phyloP scores from a whole-genome alignment of 2,888 invertebrate species.

The Netelia inedita region DNA sequence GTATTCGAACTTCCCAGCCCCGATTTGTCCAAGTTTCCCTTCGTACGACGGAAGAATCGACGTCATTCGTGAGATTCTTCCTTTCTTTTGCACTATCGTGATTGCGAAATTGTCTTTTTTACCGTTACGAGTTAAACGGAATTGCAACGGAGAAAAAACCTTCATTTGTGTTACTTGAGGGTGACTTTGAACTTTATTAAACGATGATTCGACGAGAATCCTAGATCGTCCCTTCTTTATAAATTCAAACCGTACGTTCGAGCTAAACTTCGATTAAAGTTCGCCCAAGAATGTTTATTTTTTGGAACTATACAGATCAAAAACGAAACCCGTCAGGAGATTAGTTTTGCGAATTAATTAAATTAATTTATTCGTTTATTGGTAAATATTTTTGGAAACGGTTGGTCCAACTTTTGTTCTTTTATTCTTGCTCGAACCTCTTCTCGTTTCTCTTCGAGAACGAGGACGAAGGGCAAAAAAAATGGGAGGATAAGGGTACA shows the following conservation, averaged over 20 bases:
- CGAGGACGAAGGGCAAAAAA: constrained; percentile 1
- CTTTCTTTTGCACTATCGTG: neutral
- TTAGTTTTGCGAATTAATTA: neutral
- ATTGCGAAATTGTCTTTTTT: neutral
- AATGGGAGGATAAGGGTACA: neutral
- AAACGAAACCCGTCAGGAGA: neutral
- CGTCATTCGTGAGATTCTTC: neutral
- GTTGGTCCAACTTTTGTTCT: neutral
- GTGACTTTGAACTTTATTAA: no score
- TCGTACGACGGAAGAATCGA: neutral
- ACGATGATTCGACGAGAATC: no score
- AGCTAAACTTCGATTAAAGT: no score
- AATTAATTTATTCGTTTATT: neutral
- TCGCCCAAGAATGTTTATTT: no score
- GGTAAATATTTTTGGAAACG: neutral
- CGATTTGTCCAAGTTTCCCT: neutral
- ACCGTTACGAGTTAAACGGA: neutral
- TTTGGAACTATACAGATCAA: neutral
- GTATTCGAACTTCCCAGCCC: constrained; percentile 13
- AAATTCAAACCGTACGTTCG: no score
- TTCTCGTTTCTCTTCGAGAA: neutral
- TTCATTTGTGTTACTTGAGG: no score
- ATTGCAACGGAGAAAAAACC: no score
- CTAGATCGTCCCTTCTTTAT: no score
- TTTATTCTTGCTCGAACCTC: neutral